Base-by-base conservation (phyloP, 2,113 vertebrate genomes). In the cattle (Bos taurus) region DNA sequence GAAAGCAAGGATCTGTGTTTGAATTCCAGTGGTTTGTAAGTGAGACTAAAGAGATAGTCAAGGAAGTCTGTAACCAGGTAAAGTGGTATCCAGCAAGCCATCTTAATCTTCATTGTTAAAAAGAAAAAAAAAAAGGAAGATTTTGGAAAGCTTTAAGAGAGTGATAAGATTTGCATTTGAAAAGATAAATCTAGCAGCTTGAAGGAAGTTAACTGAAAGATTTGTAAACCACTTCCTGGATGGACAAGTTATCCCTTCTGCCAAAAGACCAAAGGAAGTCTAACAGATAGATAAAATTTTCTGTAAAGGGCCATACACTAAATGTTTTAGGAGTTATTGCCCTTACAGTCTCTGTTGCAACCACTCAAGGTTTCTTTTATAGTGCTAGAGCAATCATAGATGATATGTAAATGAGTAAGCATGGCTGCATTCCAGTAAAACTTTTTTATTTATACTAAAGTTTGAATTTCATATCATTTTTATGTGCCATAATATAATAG, bases 131-230 rank as follows among this genome's bases (percentile, higher is more conserved):
- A n/a, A 96, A 85, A 46, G 4, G 17, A 83, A 60, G 28, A 89
- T 21, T 88, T 92, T 50, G 17, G 36, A 67, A 88, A 85, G 12
- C 81, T 95, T 88, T 57, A 64, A 60, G 16, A 94, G 56, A 91
- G 2, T 30, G 64, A 2, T 71, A 46, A 64, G 43, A 78, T 95
- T 94, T 96, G 17, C 78, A 94, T 97, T 91, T 96, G 54, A 90
- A 90, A 88, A 90, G 71, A 28, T 60, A 7, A 94, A 74, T 81
- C 60, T 43, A 54, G 33, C 52, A 85, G 26, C 40, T 82, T 50
- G 23, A 86, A 96, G 81, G 59, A 82, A 43, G 36, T 14, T n/a
- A 3, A 85, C 26, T 80, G 60, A 12, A 83, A 77, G 46, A 19
- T 52, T 59, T 92, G 1, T 40, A 92, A 74, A 36, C 30, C 4